Percentiles rank a stretch among this genome's conserved stretches.
These are phyloP conservation scores for Patiria pectinifera DNA, from an alignment of 53 echinoderm and acorn worm genomes.

Conservation along the genomic window DNA sequence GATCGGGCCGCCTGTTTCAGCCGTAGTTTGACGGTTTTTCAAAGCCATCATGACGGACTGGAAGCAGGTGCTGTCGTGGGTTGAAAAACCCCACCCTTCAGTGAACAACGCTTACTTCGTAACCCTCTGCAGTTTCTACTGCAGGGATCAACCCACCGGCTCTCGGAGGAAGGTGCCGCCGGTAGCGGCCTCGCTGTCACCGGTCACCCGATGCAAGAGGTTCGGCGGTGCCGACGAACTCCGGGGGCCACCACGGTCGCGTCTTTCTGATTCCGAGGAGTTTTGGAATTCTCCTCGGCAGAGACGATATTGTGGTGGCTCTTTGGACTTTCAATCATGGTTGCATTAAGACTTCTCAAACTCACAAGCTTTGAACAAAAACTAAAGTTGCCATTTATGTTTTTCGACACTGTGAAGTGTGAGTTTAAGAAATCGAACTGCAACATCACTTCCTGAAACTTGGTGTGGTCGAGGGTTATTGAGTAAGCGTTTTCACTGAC, in stretches of 20 bases:
- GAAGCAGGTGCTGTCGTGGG: constrained; percentile 74
- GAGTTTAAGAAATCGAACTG: not conserved
- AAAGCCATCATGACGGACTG: constrained; percentile 39
- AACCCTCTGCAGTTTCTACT: constrained; percentile 74
- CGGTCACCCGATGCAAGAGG: constrained; percentile 77
- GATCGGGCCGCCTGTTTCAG: constrained; percentile 27
- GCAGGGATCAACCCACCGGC: constrained; percentile 53
- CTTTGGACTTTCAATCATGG: constrained; percentile 17
- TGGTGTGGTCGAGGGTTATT: constrained; percentile 29
- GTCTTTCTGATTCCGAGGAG: constrained; percentile 53
- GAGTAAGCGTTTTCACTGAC: constrained; percentile 42
- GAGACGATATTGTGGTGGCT: constrained; percentile 52
- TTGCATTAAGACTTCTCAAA: not conserved
- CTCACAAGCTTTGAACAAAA: not conserved
- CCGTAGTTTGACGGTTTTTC: constrained; percentile 32
- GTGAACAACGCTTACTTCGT: constrained; percentile 61
- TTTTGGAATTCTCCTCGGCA: constrained; percentile 55
- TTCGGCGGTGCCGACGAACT: constrained; percentile 61
- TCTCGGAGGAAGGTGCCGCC: constrained; percentile 34
- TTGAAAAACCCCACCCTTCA: constrained; percentile 40
- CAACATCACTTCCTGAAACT: not conserved
- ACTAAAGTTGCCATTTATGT: not conserved
- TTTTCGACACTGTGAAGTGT: not conserved
- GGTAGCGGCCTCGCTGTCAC: constrained; percentile 93
- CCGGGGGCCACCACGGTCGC: constrained; percentile 72